Conservation (phyloP, 2,888 invertebrate species). For the Hirtodrosophila alboralis region DNA sequence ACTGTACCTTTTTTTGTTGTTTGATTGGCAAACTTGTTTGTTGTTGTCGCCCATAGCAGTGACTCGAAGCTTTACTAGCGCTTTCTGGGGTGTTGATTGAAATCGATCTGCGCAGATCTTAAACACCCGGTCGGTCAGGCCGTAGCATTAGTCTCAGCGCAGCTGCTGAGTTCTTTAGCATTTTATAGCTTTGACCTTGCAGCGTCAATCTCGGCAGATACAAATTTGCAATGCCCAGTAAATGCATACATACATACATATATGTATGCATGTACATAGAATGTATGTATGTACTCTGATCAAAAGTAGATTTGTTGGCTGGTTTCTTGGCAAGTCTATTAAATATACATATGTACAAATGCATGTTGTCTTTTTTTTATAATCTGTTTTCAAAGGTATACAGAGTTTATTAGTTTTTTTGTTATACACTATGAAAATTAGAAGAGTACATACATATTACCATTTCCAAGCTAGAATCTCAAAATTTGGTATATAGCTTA, state of each 20-base stretch:
- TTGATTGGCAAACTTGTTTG: constrained; percentile 63
- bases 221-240: constrained; percentile 19
- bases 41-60: constrained; percentile 39
- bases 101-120: constrained; percentile 57
- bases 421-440: too few relatives aligned
- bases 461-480: too few relatives aligned
- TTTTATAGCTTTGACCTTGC: constrained; percentile 59
- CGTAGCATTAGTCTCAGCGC: constrained; percentile 9
- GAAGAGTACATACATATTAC: too few relatives aligned
- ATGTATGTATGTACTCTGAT: constrained; percentile 1
- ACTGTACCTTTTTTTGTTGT: constrained; percentile 76
- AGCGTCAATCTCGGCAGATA: constrained; percentile 48
- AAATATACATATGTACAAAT: too few relatives aligned
- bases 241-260: constrained; percentile 6
- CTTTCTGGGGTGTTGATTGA: constrained; percentile 61
- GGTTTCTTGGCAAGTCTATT: too few relatives aligned
- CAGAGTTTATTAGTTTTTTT: too few relatives aligned
- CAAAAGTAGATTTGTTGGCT: too few relatives aligned
- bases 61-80: constrained; percentile 26
- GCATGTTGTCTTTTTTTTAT: too few relatives aligned
- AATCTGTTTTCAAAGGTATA: too few relatives aligned
- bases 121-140: constrained; percentile 8
- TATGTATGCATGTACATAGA: constrained; percentile 2
- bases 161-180: constrained; percentile 16
- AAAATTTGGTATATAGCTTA: too few relatives aligned